Base-by-base conservation (phyloP, 1,140 invertebrate genomes). In the Choristoneura fumiferana region DNA sequence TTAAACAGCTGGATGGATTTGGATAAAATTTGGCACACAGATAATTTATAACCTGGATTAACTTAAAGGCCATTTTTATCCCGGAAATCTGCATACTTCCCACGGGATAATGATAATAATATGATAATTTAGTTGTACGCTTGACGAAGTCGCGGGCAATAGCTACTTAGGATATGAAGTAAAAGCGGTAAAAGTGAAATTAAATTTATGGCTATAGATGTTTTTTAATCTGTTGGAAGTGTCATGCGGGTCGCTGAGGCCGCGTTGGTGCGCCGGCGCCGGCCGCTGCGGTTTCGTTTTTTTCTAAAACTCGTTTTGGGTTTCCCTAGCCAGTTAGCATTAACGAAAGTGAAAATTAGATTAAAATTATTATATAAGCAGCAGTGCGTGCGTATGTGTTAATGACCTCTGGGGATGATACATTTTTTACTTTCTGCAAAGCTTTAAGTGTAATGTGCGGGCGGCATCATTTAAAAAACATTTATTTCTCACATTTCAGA, bases 161-260 rank as follows among this genome's bases (percentile, higher is more conserved):
- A n/a, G n/a, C n/a, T n/a, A n/a, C n/a, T n/a, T 33, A 6, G 22
- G n/a, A 29, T n/a, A 10, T 49, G 17, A 82, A 84, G 85, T 85
- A 84, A 86, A 83, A 86, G 82, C 72, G 65, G 75, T 71, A 83
- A 82, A 85, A 85, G 82, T 81, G 83, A 85, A 85, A 87, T 81
- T 77, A 77, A 81, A 74, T 83, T 57, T 78, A 77, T 81, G 14
- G 22, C 43, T 55, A 76, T 81, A 74, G 76, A 69, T 62, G 71
- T 73, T 61, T 74, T n/a, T 71, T 78, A 79, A 84, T 85, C 78
- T 81, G 72, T 65, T 38, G 75, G 69, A 62, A 71, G 55, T 62
- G 70, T 55, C 71, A 88, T 86, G 81, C 82, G 83, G 85, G 82
- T 70, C 67, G 73, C 63, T 67, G 61, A 72, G 70, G 57, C 60